These are phyloP conservation scores for Phataginus tetradactyla DNA, from an alignment of 2,797 vertebrate genomes.

Conservation along the genomic window DNA sequence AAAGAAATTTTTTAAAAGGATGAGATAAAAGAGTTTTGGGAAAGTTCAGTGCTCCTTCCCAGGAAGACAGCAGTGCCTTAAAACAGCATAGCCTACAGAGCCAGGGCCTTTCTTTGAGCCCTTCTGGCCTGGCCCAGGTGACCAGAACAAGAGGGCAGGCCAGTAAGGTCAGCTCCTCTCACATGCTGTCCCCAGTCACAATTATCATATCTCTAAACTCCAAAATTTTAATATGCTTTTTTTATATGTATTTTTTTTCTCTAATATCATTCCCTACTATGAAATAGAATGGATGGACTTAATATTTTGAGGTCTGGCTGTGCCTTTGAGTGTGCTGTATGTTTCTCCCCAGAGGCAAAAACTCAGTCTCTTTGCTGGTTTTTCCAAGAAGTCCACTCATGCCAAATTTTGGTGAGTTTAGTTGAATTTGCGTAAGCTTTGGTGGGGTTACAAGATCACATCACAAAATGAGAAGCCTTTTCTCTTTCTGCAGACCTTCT, in stretches of 20 bases:
- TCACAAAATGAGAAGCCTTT: neutral
- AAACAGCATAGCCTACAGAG: neutral
- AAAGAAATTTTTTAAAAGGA: neutral
- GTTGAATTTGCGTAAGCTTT: conserved; percentile 33
- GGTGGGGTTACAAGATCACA: neutral
- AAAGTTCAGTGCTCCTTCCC: neutral
- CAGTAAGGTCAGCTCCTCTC: neutral
- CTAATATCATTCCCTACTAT: neutral
- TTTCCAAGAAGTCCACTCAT: conserved; percentile 47
- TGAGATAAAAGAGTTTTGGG: conserved; percentile 6
- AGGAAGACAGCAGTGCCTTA: conserved; percentile 14
- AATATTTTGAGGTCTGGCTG: conserved; percentile 26
- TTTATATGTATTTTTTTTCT: neutral
- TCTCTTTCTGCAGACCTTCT: neutral
- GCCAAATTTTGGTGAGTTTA: conserved; percentile 33
- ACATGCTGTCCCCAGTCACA: neutral
- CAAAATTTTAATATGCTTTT: neutral
- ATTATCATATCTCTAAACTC: conserved; percentile 18
- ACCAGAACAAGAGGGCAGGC: neutral
- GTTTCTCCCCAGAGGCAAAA: conserved; percentile 32
- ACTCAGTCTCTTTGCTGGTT: conserved; percentile 28
- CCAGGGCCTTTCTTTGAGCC: neutral
- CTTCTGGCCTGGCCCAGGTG: neutral
- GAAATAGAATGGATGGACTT: conserved; percentile 4
- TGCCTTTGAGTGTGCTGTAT: neutral